phyloP scores from a whole-genome alignment of 2,888 invertebrate species.

The Lasioglossum morio region DNA sequence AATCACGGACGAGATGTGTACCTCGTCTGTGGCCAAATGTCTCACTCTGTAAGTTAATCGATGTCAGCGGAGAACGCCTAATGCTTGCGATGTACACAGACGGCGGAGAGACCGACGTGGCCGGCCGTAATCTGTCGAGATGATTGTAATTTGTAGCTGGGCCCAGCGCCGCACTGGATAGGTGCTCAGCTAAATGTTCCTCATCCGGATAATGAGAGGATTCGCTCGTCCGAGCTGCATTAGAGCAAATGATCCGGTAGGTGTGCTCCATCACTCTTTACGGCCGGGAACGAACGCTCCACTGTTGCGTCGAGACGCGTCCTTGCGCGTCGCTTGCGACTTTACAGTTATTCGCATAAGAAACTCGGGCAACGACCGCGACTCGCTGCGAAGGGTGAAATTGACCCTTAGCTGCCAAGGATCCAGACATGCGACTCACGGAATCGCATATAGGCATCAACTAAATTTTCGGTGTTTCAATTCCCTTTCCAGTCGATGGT shows the following conservation, averaged over 20 bases:
- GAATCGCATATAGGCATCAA: neutral
- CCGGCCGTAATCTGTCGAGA: slow-evolving; percentile 52
- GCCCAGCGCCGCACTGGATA: slow-evolving; percentile 41
- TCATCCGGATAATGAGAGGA: slow-evolving; percentile 70
- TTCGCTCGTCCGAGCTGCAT: slow-evolving; percentile 59
- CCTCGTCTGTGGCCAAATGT: slow-evolving; percentile 51
- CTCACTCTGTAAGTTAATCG: slow-evolving; percentile 64
- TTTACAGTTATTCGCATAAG: slow-evolving; percentile 50
- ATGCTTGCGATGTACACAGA: slow-evolving; percentile 20
- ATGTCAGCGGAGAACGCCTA: slow-evolving; percentile 26
- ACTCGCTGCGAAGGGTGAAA: neutral
- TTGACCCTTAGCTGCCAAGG: neutral
- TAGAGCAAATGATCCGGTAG: slow-evolving; percentile 70
- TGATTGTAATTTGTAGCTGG: slow-evolving; percentile 69
- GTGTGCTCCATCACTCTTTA: slow-evolving; percentile 43
- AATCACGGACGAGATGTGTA: neutral
- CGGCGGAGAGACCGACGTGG: slow-evolving; percentile 1
- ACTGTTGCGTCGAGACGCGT: slow-evolving; percentile 19
- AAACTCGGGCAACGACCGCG: slow-evolving; percentile 52
- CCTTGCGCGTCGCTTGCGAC: slow-evolving; percentile 26
- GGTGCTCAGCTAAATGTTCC: slow-evolving; percentile 67
- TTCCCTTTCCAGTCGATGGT: neutral
- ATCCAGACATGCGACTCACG: neutral
- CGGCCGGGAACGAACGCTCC: neutral
- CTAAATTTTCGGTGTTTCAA: neutral